Base-by-base conservation (phyloP, 2,797 vertebrate species). In the Acrocephalus scirpaceus region DNA sequence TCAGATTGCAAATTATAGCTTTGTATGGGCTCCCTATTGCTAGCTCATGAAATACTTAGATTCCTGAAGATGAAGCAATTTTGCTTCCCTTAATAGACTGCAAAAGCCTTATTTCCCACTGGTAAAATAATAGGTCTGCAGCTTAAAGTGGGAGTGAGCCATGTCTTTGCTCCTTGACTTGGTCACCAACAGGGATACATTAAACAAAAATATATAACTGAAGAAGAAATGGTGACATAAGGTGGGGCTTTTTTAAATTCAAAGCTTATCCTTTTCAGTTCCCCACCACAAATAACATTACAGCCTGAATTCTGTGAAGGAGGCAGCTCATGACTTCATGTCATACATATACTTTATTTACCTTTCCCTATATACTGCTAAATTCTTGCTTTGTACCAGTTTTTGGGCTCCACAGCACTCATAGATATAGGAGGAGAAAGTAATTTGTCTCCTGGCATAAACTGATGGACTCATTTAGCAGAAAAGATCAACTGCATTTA, bases 1-100 rank as follows among this genome's bases (percentile, higher is more conserved):
- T 97, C 96, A 94, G 97, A 98, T 98, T 97, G 96, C 96, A 97
- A 98, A 98, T 98, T 97, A 97, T 91, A 97, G 94, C 96, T 97
- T 96, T 97, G 92, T 97, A 96, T 92, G 75, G 94, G 86, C 93
- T 94, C 95, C 97, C 97, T 88, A 91, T 96, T 96, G 97, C 96
- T 97, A 94, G 71, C 93, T 97, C 60, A 16, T 97, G 95, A 97
- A 98, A 98, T 97, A 92, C 88, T 96, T 91, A 82, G 94, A 95
- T 96, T 98, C 97, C 96, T 95, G 92, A 97, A 92, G 92, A 97
- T 96, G 96, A 98, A 97, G 96, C 93, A 97, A 98, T 98, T 98
- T 98, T 95, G 78, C 92, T 97, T 97, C 91, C 76, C 61, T 32
- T 97, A 98, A 98, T 93, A 97, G 93, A 82, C 96, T 96, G 88